Evolutionary conservation across 1,140 invertebrate genomes (phyloP), one percentile per base, ranked within the genome.

Genomic region (Pinna nobilis): DNA sequence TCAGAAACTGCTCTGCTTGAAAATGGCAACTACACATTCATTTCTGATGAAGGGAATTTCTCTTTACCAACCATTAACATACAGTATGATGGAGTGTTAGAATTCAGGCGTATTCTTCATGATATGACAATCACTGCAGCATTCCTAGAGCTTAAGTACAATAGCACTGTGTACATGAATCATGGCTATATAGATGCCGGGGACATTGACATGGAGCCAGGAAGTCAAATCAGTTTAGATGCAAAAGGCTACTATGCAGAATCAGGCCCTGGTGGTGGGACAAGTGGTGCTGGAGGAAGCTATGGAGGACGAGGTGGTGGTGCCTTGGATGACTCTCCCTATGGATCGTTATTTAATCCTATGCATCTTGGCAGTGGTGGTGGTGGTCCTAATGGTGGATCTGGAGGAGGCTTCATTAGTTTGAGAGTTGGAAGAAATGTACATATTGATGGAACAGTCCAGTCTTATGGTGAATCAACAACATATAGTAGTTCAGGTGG

Each of bases 271-370:
- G 80, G 83, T 5, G 73, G 76, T n/a, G 79, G 77, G 20, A 33
- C 25, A 3, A 59, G 59, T 15, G 32, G 23, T 11, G 67, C 47
- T 60, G 82, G 83, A 55, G 83, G 68, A 5, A 84, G 83, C 55
- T 79, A 84, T 72, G 83, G 82, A 35, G 83, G 83, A 41, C 63
- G 76, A 47, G 82, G 69, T 11, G 82, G 83, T 33, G 55, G 70
- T 15, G 49, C 57, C 9, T 7, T 6, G n/a, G 60, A 73, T 32
- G 50, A 61, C 20, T 25, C 65, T 20, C 60, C 83, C 0, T 82
- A 84, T 74, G 83, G 83, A 11, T 83, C 83, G 4, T 64, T 85
- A 33, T 85, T 81, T 74, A 72, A 44, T 33, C 83, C 83, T 2
- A 70, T n/a, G 4, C 41, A 82, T 25, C 70, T 82, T 25, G 83